A percentile compares a stretch with the other conserved stretches of the same genome.
These are phyloP conservation scores for Graptemys geographica DNA, from an alignment of 2,797 vertebrate species.

Conservation along the genomic window DNA sequence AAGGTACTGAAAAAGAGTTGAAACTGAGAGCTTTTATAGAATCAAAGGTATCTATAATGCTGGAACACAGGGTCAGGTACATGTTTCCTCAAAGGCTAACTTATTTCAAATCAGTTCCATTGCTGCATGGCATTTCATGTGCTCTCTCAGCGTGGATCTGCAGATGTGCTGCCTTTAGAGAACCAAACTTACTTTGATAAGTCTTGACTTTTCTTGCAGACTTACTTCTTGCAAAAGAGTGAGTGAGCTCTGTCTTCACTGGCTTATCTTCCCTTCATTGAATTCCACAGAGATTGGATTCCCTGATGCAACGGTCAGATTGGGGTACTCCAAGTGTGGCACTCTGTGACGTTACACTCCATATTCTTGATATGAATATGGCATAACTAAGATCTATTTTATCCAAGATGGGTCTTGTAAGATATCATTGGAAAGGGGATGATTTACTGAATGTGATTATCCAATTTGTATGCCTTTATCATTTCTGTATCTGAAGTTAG, in stretches of 20 bases:
- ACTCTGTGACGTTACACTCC: no score
- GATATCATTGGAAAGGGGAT: no score
- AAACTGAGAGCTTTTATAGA: neutral
- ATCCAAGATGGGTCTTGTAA: no score
- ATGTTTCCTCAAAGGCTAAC: neutral
- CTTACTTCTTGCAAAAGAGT: neutral
- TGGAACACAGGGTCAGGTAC: neutral
- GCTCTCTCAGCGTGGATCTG: neutral
- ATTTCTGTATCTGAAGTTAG: no score
- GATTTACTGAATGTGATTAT: no score
- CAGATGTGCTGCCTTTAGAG: neutral
- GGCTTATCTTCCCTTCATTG: neutral
- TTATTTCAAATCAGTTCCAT: neutral
- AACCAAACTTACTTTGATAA: neutral
- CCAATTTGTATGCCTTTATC: no score
- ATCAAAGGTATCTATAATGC: neutral
- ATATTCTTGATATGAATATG: no score
- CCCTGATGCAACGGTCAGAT: neutral
- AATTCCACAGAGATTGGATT: neutral
- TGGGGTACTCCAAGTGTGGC: neutral
- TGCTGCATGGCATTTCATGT: neutral
- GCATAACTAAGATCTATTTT: no score
- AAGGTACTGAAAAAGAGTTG: neutral
- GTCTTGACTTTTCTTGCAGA: neutral
- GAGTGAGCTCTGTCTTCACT: neutral